Evolutionary conservation across 2,113 vertebrate species (phyloP).

Genomic region (Brachionichthys hirsutus): DNA sequence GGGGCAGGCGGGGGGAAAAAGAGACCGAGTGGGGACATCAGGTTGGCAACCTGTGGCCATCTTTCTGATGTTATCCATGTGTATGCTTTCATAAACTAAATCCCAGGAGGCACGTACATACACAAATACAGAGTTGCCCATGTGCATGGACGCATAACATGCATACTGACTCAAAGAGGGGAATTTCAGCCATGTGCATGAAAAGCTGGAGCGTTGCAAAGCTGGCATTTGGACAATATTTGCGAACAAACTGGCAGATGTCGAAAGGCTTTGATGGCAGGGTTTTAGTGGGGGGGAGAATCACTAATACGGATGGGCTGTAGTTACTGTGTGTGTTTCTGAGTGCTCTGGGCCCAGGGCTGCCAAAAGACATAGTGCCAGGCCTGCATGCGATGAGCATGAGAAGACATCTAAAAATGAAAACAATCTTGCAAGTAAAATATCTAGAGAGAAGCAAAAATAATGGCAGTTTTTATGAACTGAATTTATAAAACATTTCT

Average conservation of each 20-base stretch:
- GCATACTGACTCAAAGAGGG: constrained; percentile 50
- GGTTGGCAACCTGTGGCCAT: constrained; percentile 69
- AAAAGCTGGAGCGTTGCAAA: constrained; percentile 57
- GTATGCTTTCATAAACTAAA: constrained; percentile 63
- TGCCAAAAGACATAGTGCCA: constrained; percentile 62
- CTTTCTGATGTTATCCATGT: constrained; percentile 61
- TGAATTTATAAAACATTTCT: constrained; percentile 9
- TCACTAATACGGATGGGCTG: constrained; percentile 70
- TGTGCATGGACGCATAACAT: constrained; percentile 11
- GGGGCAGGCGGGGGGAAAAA: not conserved
- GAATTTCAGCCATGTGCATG: constrained; percentile 51
- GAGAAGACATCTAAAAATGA: constrained; percentile 23
- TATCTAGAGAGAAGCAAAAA: not conserved
- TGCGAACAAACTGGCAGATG: constrained; percentile 74
- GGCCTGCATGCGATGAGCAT: constrained; percentile 20
- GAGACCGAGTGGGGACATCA: constrained; percentile 51
- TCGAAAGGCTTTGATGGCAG: constrained; percentile 73
- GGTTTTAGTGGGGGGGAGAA: constrained; percentile 57
- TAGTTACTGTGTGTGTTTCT: constrained; percentile 69
- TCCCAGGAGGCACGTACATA: constrained; percentile 37
- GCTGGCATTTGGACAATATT: constrained; percentile 71
- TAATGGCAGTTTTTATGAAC: constrained; percentile 4
- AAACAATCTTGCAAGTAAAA: not conserved
- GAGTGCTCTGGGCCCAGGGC: constrained; percentile 56
- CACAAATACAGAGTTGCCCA: constrained; percentile 16